Conservation (phyloP, 2,888 invertebrate genomes). For the Melanophora roralis region DNA sequence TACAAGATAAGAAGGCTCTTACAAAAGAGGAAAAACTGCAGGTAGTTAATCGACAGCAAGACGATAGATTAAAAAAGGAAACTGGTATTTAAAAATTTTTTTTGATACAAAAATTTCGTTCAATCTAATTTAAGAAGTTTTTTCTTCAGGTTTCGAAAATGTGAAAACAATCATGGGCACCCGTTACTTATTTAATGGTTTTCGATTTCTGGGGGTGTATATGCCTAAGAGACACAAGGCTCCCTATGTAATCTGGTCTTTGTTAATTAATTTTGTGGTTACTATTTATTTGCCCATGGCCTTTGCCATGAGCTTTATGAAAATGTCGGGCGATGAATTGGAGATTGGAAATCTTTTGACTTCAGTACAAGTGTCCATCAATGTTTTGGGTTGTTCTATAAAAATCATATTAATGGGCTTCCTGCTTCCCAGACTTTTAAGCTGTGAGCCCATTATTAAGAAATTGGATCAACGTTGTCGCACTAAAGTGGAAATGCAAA, state of each 20-base stretch:
- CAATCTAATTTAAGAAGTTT: background rate
- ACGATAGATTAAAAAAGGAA: background rate
- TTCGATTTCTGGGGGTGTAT: constrained; percentile 62
- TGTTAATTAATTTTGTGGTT: constrained; percentile 50
- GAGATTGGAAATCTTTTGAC: constrained; percentile 63
- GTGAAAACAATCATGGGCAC: background rate
- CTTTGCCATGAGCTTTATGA: constrained; percentile 59
- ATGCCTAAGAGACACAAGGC: constrained; percentile 49
- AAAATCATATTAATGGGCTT: constrained; percentile 63
- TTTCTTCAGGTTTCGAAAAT: background rate
- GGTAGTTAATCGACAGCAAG: background rate
- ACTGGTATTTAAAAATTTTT: background rate
- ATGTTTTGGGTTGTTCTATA: constrained; percentile 63
- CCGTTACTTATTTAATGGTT: constrained; percentile 56
- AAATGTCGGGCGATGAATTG: constrained; percentile 48
- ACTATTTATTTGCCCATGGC: constrained; percentile 60
- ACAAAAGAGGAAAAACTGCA: background rate
- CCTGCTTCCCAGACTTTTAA: constrained; percentile 56
- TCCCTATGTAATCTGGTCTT: constrained; percentile 55
- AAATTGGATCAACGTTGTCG: constrained; percentile 63
- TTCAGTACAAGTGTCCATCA: constrained; percentile 62
- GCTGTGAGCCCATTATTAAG: constrained; percentile 53
- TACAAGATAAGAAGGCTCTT: background rate
- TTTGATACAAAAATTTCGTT: background rate
- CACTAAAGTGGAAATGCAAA: constrained; percentile 38